Percentiles rank a stretch among this genome's conserved stretches.
Conservation (phyloP, 1,140 invertebrate genomes). For the Amphibalanus amphitrite region DNA sequence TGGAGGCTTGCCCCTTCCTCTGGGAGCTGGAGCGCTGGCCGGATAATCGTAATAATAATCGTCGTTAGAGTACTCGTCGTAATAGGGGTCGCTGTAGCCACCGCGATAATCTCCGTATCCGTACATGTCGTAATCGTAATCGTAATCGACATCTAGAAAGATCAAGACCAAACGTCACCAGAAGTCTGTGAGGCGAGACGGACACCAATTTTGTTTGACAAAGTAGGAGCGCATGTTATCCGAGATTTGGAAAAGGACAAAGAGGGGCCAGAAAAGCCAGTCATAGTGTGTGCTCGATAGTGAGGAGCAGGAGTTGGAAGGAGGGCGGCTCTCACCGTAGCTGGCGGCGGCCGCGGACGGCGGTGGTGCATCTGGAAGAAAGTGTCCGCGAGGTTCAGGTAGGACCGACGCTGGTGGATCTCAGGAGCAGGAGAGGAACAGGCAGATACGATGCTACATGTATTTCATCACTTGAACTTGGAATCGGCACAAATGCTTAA, state of each 20-base stretch:
- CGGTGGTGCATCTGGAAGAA: neutral
- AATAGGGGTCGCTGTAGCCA: constrained; percentile 84
- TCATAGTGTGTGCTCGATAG: neutral
- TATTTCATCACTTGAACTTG: neutral
- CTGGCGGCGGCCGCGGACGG: no score
- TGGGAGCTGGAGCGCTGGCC: neutral
- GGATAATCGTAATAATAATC: constrained; percentile 2
- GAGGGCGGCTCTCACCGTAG: neutral
- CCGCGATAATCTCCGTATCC: constrained; percentile 87
- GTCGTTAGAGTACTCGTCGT: constrained; percentile 79
- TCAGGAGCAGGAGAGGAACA: neutral
- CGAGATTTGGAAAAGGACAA: neutral
- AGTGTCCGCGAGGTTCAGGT: neutral
- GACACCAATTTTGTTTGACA: neutral
- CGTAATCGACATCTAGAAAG: constrained; percentile 21
- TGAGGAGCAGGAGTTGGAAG: neutral
- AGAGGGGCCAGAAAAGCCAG: neutral
- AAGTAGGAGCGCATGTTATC: no score
- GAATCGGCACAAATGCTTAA: neutral
- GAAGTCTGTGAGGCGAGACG: no score
- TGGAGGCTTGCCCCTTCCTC: neutral
- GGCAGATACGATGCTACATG: neutral
- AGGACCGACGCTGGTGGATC: neutral
- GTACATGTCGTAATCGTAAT: constrained; percentile 92
- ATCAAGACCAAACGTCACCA: neutral